Evolutionary conservation across 2,888 invertebrate species (phyloP).

Genomic region (Zonitis immaculata): DNA sequence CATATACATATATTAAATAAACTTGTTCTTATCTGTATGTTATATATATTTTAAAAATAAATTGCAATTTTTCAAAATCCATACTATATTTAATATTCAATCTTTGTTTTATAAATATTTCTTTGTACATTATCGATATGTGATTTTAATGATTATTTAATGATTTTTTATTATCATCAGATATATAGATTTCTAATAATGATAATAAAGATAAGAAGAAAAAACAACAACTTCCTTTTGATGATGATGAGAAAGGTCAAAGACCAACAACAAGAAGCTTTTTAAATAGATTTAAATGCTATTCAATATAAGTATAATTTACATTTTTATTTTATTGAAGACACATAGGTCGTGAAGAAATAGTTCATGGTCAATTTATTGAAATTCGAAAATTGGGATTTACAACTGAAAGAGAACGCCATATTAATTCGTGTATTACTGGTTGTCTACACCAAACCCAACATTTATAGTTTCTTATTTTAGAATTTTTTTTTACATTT

Average conservation of each 20-base stretch:
- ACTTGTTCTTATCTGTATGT: neutral
- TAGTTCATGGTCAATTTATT: neutral
- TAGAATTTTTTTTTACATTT: neutral
- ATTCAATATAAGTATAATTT: neutral
- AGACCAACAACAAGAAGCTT: neutral
- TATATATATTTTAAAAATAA: neutral
- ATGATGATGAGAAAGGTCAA: neutral
- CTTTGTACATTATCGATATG: neutral
- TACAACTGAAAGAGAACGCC: neutral
- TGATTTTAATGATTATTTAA: neutral
- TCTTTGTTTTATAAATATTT: neutral
- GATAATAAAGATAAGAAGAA: neutral
- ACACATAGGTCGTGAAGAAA: neutral
- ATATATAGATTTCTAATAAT: neutral
- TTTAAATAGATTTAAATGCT: neutral
- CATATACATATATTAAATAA: neutral
- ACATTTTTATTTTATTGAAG: neutral
- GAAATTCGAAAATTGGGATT: too few relatives aligned
- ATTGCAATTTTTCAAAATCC: neutral
- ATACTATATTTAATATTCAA: too few relatives aligned
- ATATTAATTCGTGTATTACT: neutral
- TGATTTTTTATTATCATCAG: neutral
- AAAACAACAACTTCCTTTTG: too few relatives aligned
- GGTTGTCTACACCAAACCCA: neutral
- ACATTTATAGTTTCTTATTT: neutral